These are phyloP conservation scores for Dryobates pubescens DNA, from an alignment of 2,797 vertebrate species.

Conservation along the genomic window DNA sequence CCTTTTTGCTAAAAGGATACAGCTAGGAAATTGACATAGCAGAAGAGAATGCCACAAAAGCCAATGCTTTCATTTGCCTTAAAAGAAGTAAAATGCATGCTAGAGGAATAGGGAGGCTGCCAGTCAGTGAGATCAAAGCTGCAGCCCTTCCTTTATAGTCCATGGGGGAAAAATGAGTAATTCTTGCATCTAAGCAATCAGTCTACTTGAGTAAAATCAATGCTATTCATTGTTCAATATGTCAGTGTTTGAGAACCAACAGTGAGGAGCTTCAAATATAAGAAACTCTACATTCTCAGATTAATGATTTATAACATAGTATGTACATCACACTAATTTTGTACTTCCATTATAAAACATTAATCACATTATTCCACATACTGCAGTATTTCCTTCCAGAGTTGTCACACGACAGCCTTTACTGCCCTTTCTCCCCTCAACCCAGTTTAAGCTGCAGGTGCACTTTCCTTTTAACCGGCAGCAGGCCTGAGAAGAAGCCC, in stretches of 20 bases:
- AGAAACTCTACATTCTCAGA: background rate
- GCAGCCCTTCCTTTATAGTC: background rate
- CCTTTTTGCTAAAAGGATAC: background rate
- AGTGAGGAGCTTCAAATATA: background rate
- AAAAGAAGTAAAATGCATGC: background rate
- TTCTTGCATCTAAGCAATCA: slow-evolving; percentile 1
- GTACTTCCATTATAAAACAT: background rate
- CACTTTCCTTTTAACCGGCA: background rate
- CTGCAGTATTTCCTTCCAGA: background rate
- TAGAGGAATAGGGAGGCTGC: background rate
- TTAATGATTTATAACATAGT: background rate
- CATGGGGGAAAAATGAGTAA: fast-evolving
- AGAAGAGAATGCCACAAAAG: slow-evolving; percentile 5
- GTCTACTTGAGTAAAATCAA: background rate
- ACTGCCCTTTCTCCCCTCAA: background rate
- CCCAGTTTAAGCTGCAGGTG: background rate
- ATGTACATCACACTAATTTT: background rate
- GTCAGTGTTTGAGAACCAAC: background rate
- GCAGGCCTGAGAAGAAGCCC: background rate
- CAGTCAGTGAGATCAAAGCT: slow-evolving; percentile 35
- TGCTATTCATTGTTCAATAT: background rate
- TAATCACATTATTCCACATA: background rate
- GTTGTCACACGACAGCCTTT: background rate
- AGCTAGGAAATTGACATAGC: background rate
- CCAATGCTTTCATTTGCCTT: background rate